phyloP scores from a whole-genome alignment of 2,113 vertebrate species.

The Xyliphius kryptos region DNA sequence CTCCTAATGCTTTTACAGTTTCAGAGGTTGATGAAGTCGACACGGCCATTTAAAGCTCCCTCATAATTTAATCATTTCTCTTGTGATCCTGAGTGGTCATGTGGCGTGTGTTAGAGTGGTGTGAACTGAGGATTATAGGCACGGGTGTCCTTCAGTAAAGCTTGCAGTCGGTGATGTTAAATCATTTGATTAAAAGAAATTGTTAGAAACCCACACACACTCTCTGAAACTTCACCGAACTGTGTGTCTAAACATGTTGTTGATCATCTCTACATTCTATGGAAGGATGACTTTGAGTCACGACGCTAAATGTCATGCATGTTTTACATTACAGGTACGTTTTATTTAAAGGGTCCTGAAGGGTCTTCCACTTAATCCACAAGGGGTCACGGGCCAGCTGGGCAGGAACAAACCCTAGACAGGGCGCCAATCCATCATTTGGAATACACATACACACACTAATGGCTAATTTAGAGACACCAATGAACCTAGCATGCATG shows the following conservation, averaged over 20 bases:
- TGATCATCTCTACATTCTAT: too few species aligned
- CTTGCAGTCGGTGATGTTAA: neutral
- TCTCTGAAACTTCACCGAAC: neutral
- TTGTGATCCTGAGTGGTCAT: conserved; percentile 25
- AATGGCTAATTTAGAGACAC: too few species aligned
- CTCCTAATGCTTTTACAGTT: conserved; percentile 37
- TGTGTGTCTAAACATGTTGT: neutral
- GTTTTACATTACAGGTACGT: too few species aligned
- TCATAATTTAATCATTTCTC: conserved; percentile 38
- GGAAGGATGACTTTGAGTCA: too few species aligned
- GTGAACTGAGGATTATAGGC: conserved; percentile 14
- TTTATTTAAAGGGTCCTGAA: too few species aligned
- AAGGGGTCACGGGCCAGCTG: too few species aligned
- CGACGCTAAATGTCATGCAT: too few species aligned
- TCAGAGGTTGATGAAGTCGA: conserved; percentile 34
- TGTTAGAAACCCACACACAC: neutral
- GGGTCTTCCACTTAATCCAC: too few species aligned
- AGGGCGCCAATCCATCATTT: too few species aligned
- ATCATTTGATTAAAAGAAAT: neutral
- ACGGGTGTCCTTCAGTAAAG: neutral
- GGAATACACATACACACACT: too few species aligned
- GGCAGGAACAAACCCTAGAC: too few species aligned
- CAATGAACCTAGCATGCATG: too few species aligned
- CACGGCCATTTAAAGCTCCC: conserved; percentile 28
- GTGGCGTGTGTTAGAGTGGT: conserved; percentile 15